Evolutionary conservation across 2,888 invertebrate genomes (phyloP), one percentile per base, ranked within the genome.

Genomic region (Conistra vaccinii): DNA sequence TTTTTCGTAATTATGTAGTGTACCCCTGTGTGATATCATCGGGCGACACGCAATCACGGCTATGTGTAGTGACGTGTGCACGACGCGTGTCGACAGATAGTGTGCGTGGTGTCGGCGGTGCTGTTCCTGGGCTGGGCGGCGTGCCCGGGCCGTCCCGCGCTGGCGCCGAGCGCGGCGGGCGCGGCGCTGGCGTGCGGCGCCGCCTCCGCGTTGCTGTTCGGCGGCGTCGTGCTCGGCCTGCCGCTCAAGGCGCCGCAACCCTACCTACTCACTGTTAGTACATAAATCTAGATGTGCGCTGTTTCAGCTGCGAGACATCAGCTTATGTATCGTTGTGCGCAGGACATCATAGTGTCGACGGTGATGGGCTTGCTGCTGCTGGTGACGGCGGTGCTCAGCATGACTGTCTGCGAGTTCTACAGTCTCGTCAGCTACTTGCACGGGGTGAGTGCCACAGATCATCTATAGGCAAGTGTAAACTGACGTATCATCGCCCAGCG

Each of bases 301-400:
- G 32, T n/a, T 45, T 69, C 14, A 12, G 69, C 32, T 69, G 23
- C 32, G 42, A 42, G 26, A 26, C 20, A 42, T 58, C 39, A 12
- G 32, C 32, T 26, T 26, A 71, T 29, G n/a, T 32, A 5, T 48
- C 48, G 39, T 42, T 60, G 58, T 78, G 70, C 42, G 6, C 90
- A 94, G 94, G 93, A 94, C 66, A 84, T 94, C 12, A 83, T 91
- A 23, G 68, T 89, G n/a, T 91, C 90, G 45, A 80, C 90, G 14
- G 90, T 88, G 87, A 80, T 89, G 80, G 93, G 93, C 29, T 85
- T 89, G 62, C 73, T 89, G 78, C 85, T 92, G 85, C 83, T 94
- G 84, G 80, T 92, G 74, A 76, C 87, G 58, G 92, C 90, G 1
- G 84, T 87, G 62, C 90, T 93, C 61, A 88, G 88, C 76, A 65